Evolutionary conservation across 2,888 invertebrate genomes (phyloP).

Genomic region (Oscheius sp.): DNA sequence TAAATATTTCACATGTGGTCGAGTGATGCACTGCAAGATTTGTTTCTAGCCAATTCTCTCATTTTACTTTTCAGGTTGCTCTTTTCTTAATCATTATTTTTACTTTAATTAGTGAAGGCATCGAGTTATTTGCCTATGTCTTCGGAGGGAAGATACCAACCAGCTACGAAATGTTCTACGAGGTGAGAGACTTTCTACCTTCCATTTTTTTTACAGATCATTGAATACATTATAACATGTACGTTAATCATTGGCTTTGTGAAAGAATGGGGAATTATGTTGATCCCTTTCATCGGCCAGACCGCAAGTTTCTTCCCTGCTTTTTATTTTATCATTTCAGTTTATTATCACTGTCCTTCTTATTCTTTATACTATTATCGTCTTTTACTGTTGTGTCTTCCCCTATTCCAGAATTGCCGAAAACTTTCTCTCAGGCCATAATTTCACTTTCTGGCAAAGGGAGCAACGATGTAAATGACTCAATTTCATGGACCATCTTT

Average conservation of each 20-base stretch:
- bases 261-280: constrained; percentile 30
- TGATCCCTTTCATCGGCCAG: constrained; percentile 42
- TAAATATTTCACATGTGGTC: constrained; percentile 40
- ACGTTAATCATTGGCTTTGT: constrained; percentile 37
- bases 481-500: not conserved
- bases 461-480: constrained; percentile 34
- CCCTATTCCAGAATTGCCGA: constrained; percentile 36
- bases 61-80: constrained; percentile 35
- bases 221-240: constrained; percentile 36
- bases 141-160: constrained; percentile 32
- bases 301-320: constrained; percentile 26
- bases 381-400: constrained; percentile 30
- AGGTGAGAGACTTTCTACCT: not conserved
- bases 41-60: not conserved
- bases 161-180: constrained; percentile 23
- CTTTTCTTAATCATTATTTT: constrained; percentile 36
- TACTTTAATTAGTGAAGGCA: constrained; percentile 32
- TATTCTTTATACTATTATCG: constrained; percentile 35
- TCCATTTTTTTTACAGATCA: constrained; percentile 21
- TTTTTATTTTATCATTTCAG: constrained; percentile 22
- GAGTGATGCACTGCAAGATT: constrained; percentile 42
- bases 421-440: constrained; percentile 21
- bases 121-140: constrained; percentile 40
- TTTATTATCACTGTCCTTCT: constrained; percentile 37
- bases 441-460: constrained; percentile 20